Base-by-base conservation (phyloP, 2,888 invertebrate species). In the Litoditis marina region DNA sequence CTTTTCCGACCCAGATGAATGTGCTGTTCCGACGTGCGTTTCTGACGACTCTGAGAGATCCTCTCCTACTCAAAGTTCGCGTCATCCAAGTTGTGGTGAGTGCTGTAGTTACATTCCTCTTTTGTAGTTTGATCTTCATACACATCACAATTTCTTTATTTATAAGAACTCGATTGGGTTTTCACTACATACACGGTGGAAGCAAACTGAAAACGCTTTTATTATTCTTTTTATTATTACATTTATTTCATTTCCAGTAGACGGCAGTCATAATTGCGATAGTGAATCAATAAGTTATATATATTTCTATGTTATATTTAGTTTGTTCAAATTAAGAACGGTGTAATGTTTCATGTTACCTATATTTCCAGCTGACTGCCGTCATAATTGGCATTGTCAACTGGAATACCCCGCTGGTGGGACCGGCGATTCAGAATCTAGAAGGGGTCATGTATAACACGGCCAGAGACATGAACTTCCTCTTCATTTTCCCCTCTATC, bases 11-110 rank as follows among this genome's bases (percentile, higher is more conserved):
- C 55, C 95, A 95, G 86, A 91, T 94, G 84, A 85, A 88, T 0
- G 92, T 92, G 0, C 89, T 95, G 0, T 85, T 94, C 8, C 92
- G 92, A 92, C 86, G 95, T 53, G 92, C 92, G 13, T 91, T 91
- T 90, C 85, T 92, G 34, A 90, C 91, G 44, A 89, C 91, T 42
- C 88, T 91, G 56, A 91, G 94, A 82, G 94, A 95, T 81, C 94
- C 94, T 0, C 88, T 92, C 83, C 87, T 95, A 28, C 89, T 94
- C 66, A 90, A 90, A 89, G 91, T 94, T 69, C 88, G 93, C 71
- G 85, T 93, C 69, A 83, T 92, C 83, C 88, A 93, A 81, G 90
- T 92, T 83, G 87, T 93, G 52, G 91, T 91, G n/a, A 92, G 65
- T 56, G 13, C 19, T 16, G n/a, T n/a, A n/a, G n/a, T n/a, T n/a